Base-by-base conservation (phyloP, 1,140 invertebrate species). In the Orchestia grillus region DNA sequence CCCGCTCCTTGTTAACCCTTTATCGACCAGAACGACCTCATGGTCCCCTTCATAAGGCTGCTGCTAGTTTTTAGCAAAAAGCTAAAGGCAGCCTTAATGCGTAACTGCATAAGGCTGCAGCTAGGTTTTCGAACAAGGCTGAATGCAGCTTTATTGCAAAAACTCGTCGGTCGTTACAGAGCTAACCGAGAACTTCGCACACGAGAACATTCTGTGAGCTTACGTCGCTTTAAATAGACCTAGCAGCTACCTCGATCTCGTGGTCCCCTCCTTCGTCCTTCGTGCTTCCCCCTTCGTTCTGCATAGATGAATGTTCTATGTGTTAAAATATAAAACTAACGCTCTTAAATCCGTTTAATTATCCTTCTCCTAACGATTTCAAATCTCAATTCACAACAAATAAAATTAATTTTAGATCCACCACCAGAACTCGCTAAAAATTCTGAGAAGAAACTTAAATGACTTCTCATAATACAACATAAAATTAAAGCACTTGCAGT, bases 321-420 rank as follows among this genome's bases (percentile, higher is more conserved):
- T 94, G 92, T 44, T 94, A 94, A 94, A 94, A 94, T 94, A 94
- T 94, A 94, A n/a, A 94, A 94, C 45, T 94, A 94, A 94, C 40
- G 44, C 43, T 94, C 44, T 40, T 94, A 94, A 94, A 94, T 44
- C 43, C 43, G 92, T 94, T 94, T 94, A 94, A 94, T 94, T 94
- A 94, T 47, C 92, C 92, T 94, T 94, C 40, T 94, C 62, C 62
- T 42, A 90, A 90, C 41, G 41, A 42, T 41, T 42, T 42, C 43
- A 44, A 90, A 90, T 42, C n/a, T 90, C n/a, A 90, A 42, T 16
- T 41, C n/a, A 41, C 4, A 8, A 44, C 88, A 90, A 44, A 90
- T 90, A 90, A 90, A 41, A 90, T 15, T 90, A 3, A 42, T 90
- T 90, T 44, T 41, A 36, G 15, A 90, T 11, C 11, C 15, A 77